Percentiles rank a stretch among this genome's conserved stretches.
phyloP scores from a whole-genome alignment of 1,140 invertebrate genomes.

The Vanessa tameamea region DNA sequence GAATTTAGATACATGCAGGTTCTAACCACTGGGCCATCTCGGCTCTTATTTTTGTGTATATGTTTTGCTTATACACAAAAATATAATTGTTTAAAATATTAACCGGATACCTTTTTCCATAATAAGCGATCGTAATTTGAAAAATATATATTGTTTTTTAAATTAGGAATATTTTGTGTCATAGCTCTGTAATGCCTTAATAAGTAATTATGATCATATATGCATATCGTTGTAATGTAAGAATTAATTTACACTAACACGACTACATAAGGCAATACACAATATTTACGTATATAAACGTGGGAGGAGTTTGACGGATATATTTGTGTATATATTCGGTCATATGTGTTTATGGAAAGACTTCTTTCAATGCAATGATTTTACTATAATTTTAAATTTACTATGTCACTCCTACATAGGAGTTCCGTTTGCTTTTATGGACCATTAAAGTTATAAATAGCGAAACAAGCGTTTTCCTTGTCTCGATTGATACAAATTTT shows the following conservation, averaged over 20 bases:
- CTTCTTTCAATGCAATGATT: slow-evolving; percentile 15
- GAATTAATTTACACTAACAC: not conserved
- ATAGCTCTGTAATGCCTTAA: not conserved
- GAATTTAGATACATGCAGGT: no score
- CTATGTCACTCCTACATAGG: slow-evolving; percentile 6
- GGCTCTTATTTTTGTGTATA: no score
- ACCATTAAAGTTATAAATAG: not conserved
- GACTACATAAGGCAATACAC: not conserved
- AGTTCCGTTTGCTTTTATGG: slow-evolving; percentile 15
- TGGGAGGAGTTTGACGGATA: slow-evolving; percentile 3
- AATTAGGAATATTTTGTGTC: no score
- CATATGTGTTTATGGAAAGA: slow-evolving; percentile 17
- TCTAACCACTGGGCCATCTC: no score
- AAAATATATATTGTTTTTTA: no score
- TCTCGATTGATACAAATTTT: not conserved
- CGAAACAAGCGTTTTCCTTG: not conserved
- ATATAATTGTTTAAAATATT: no score
- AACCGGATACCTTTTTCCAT: no score
- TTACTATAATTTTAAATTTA: slow-evolving; percentile 14
- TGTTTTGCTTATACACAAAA: no score
- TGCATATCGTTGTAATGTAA: not conserved
- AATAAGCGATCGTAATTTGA: no score
- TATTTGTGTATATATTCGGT: not conserved
- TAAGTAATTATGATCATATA: not conserved
- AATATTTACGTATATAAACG: not conserved